Evolutionary conservation across 2,888 invertebrate species (phyloP), one percentile per base, ranked within the genome.

Genomic region (Clostera curtula): DNA sequence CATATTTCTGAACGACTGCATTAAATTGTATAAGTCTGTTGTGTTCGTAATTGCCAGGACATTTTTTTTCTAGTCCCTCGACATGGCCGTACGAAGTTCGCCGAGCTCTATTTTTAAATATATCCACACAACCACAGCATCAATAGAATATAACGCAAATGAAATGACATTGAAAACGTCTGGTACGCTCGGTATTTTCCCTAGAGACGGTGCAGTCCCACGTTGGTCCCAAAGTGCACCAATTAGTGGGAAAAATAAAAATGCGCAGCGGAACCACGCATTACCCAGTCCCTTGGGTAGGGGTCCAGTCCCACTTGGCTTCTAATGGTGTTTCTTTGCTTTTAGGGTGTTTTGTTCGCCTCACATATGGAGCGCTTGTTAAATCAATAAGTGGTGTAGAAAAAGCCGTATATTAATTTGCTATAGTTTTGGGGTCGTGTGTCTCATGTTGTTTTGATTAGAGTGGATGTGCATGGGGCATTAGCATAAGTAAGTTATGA

Each of bases 201-300:
- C 72, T 32, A 17, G 74, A 53, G 77, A 65, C 49, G 28, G 45
- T 56, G 61, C 72, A 75, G 75, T 64, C 63, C 64, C 62, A 53
- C 47, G 49, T 42, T 56, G 57, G 65, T 69, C 71, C 65, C 70
- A 40, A 69, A 75, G 72, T 72, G 77, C 72, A 69, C 79, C 80
- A 80, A 83, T 82, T 83, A 82, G 80, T 71, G 79, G 82, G 62
- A 65, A 57, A 77, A 79, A 71, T 77, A 82, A 79, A 74, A 79
- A 74, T 76, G 70, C 72, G 76, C 76, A 73, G 68, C 72, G 74
- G 79, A 77, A 82, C 79, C 69, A 69, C 69, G 64, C 72, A 66
- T 70, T 72, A 76, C 61, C 61, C 53, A 44, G 52, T 67, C 69
- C 63, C 58, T 43, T 45, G 64, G 69, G 70, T 54, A 43, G 57